phyloP scores from a whole-genome alignment of 30 jellyfish, hydroid and myxozoan genomes.

The Aurelia coerulea region DNA sequence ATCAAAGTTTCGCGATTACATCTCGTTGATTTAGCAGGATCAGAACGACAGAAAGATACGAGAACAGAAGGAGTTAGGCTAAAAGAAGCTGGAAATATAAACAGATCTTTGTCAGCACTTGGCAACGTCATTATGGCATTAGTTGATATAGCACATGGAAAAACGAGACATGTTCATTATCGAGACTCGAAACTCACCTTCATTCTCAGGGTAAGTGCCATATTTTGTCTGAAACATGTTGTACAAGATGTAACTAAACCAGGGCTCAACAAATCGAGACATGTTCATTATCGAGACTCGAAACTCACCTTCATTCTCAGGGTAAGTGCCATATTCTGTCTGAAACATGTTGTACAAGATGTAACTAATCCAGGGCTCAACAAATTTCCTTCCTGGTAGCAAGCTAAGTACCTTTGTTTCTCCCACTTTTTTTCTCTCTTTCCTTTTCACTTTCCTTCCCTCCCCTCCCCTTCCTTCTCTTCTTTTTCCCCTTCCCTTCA shows the following conservation, averaged over 20 bases:
- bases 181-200: conserved; percentile 95
- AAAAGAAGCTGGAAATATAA: conserved; percentile 97
- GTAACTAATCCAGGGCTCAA: too few relatives aligned
- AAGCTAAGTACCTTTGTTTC: too few relatives aligned
- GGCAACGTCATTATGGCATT: conserved; percentile 98
- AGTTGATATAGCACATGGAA: conserved; percentile 98
- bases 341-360: too few relatives aligned
- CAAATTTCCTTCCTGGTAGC: too few relatives aligned
- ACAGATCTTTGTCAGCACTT: conserved; percentile 93
- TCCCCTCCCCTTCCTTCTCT: too few relatives aligned
- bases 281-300: conserved; percentile 96
- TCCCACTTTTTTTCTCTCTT: too few relatives aligned
- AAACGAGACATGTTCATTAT: conserved; percentile 95
- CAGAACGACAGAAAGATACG: conserved; percentile 98
- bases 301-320: conserved; percentile 92
- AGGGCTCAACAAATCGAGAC: conserved; percentile 90
- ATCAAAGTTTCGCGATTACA: conserved; percentile 92
- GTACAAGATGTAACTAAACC: too few relatives aligned
- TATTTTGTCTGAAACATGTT: not conserved
- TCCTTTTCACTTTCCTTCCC: too few relatives aligned
- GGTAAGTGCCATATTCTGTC: conserved; percentile 83
- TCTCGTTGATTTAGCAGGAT: conserved; percentile 97
- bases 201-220: conserved; percentile 87
- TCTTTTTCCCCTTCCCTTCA: too few relatives aligned
- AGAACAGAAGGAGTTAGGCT: conserved; percentile 91